Evolutionary conservation across 2,113 vertebrate species (phyloP).

Genomic region (Mastomys natalensis): DNA sequence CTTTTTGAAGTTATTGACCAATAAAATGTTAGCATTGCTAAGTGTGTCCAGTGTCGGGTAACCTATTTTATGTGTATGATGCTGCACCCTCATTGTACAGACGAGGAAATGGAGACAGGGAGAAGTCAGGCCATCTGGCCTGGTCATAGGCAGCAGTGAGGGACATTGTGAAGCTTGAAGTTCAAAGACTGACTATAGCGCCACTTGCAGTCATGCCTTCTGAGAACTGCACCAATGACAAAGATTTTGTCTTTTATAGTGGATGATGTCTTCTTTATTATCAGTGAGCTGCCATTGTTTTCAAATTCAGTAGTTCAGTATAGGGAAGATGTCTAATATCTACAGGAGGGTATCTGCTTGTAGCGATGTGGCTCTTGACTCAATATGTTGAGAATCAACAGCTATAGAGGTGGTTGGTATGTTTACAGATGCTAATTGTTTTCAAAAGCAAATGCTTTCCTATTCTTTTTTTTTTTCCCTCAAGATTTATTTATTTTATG

Average conservation of each 20-base stretch:
- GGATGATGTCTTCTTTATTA: not conserved
- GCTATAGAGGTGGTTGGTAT: not conserved
- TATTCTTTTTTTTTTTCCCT: not conserved
- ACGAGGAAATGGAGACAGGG: not conserved
- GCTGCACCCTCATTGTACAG: not conserved
- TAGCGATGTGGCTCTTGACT: not conserved
- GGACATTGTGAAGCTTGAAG: not conserved
- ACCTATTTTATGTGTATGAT: not conserved
- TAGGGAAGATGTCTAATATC: not conserved
- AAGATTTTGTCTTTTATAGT: not conserved
- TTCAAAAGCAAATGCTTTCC: not conserved
- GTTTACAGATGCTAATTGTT: conserved; percentile 14
- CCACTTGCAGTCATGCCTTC: not conserved
- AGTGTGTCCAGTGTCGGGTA: not conserved
- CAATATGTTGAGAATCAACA: not conserved
- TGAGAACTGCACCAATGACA: not conserved
- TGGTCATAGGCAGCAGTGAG: not conserved
- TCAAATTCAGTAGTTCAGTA: not conserved
- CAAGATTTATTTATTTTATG: too few relatives aligned
- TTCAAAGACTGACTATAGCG: not conserved
- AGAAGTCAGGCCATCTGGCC: not conserved
- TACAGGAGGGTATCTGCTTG: not conserved
- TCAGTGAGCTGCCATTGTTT: not conserved
- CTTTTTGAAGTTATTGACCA: not conserved
- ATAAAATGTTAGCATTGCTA: not conserved